Conservation (phyloP, 2,888 invertebrate genomes). For the Strigamia crassipes region DNA sequence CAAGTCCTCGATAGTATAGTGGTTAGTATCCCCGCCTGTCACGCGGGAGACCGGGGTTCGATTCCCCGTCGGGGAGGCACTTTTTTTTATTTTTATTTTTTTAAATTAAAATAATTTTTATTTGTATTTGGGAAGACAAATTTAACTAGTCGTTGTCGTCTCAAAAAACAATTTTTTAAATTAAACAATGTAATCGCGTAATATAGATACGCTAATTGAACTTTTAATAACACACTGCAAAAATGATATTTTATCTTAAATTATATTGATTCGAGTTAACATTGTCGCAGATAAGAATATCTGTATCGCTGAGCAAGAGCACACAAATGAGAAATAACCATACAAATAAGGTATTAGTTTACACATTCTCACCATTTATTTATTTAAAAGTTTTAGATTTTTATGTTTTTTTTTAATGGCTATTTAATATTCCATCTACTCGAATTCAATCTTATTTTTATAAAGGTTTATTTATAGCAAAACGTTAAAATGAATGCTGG, state of each 20-base stretch:
- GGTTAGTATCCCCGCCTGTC: background rate
- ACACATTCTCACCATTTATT: background rate
- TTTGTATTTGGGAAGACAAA: background rate
- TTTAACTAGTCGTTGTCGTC: background rate
- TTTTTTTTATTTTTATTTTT: background rate
- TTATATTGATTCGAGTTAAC: too few species aligned
- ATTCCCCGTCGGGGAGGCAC: background rate
- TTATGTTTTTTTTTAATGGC: too few species aligned
- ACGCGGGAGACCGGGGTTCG: background rate
- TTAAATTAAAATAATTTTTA: background rate
- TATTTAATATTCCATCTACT: too few species aligned
- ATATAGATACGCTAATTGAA: background rate
- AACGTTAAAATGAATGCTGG: conserved; percentile 6
- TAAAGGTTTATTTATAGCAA: background rate
- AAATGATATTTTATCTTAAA: too few species aligned
- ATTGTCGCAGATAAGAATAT: too few species aligned
- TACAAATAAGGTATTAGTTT: background rate
- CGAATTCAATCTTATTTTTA: too few species aligned
- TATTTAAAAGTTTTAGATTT: background rate
- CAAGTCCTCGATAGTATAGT: background rate
- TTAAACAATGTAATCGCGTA: too few species aligned
- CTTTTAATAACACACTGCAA: background rate
- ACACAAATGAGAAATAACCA: background rate
- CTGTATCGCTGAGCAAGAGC: too few species aligned
- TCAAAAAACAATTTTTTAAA: background rate